Base-by-base conservation (phyloP, 2,113 vertebrate species). In the Calonectris borealis region DNA sequence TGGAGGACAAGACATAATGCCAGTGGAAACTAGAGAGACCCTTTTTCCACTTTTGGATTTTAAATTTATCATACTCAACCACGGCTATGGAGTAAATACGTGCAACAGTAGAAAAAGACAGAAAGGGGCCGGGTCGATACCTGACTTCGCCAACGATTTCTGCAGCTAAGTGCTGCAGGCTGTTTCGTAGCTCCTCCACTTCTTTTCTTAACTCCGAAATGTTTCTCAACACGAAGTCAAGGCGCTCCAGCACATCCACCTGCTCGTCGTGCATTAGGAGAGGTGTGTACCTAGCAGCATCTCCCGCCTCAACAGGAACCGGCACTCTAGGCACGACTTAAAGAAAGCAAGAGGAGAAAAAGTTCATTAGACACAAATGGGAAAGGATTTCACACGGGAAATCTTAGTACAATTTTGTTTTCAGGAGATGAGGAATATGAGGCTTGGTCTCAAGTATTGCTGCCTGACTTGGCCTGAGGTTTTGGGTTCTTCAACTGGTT, bases 101-200 rank as follows among this genome's bases (percentile, higher is more conserved):
- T 4, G 15, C 36, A 13, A 4, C 0, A 3, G 57, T 0, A 52
- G 58, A 4, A 34, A 8, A n/a, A 6, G 2, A 0, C 8, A 2
- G 18, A 15, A 10, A 51, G 24, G 26, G 36, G 42, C 49, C 40
- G 32, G 29, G 25, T 8, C 1, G 21, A 10, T 60, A 98, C 99
- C 99, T 99, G 92, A 99, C 98, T 92, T 99, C 99, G 36, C 98
- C 98, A 27, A 98, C 97, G 13, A 99, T 99, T 86, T 99, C 98
- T 31, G 95, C 91, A 0, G 98, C 98, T 16, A 99, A 98, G 55
- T 96, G 97, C 90, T 98, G 98, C 62, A 99, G 98, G 77, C 98
- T 98, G 11, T 85, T 97, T 26, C 99, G 96, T 68, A 99, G 95
- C 91, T 99, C 99, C 21, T 99, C 98, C 61, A 99, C 99, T 85